Base-by-base conservation (phyloP, 2,888 invertebrate genomes). In the Schizaphis graminum region DNA sequence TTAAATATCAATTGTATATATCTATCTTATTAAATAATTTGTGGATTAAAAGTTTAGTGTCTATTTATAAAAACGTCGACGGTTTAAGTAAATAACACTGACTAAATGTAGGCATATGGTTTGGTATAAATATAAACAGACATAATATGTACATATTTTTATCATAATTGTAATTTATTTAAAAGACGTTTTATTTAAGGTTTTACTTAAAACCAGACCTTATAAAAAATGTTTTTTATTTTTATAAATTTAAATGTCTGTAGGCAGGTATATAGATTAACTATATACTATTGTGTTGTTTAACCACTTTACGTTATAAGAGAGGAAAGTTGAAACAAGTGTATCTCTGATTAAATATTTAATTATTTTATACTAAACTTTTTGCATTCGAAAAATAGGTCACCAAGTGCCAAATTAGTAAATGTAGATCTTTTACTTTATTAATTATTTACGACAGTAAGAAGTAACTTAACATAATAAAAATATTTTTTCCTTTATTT, bases 351-450 rank as follows among this genome's bases (percentile, higher is more conserved):
- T 91, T 77, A 77, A 7, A 77, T 91, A 91, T 91, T 89, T 89
- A 57, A 89, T 77, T 77, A 35, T 89, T 41, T 44, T 13, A 57
- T 89, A 35, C 41, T 91, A 67, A 77, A 91, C 49, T 91, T 91
- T 91, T 90, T 35, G n/a, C 5, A 90, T 35, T 90, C 49, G 49
- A 91, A 91, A 91, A 91, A 91, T 67, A 35, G 77, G 77, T 91
- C 91, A 91, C 49, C 26, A 67, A 77, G n/a, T 91, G 26, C 49
- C 35, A 77, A 77, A 90, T 77, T 77, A 49, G 47, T 53, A 77
- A 77, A 91, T 28, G 49, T 49, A 35, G 35, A 89, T 26, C 77
- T 91, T 91, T 67, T n/a, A 49, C 49, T 77, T 89, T 89, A 77
- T 91, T 91, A 49, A 49, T 35, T 91, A 77, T 91, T 67, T 91